Percentiles rank a stretch among this genome's conserved stretches.
These are phyloP conservation scores for Lates japonicus DNA, from an alignment of 2,797 vertebrate species.

Conservation along the genomic window DNA sequence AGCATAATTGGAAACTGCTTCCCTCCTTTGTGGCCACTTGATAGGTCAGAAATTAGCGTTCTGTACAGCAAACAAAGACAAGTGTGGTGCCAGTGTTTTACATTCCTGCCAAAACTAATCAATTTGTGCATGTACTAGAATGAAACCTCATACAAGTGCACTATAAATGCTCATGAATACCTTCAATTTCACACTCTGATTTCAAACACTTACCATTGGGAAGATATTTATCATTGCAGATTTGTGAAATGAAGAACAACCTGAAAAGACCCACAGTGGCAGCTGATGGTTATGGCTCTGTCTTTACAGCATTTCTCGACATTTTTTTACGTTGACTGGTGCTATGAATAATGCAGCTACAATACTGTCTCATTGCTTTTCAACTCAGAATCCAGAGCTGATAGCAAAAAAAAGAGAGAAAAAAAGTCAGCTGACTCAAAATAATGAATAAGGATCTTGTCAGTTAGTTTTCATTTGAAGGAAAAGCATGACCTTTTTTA, in stretches of 20 bases:
- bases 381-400: conserved; percentile 35
- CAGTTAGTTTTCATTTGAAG: conserved; percentile 55
- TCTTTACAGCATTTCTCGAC: conserved; percentile 22
- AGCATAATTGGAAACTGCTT: conserved; percentile 75
- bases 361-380: conserved; percentile 41
- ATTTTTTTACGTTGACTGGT: conserved; percentile 30
- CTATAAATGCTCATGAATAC: conserved; percentile 22
- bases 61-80: conserved; percentile 55
- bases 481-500: conserved; percentile 68
- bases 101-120: conserved; percentile 45
- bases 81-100: conserved; percentile 36
- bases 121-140: conserved; percentile 16
- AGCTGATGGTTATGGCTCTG: conserved; percentile 1
- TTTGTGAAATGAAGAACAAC: conserved; percentile 21
- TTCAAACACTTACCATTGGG: neutral
- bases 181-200: conserved; percentile 25
- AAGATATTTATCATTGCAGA: conserved; percentile 30
- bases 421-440: conserved; percentile 43
- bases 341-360: conserved; percentile 55
- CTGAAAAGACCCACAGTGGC: conserved; percentile 10
- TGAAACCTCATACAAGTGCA: conserved; percentile 2
- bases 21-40: conserved; percentile 65
- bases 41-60: conserved; percentile 72
- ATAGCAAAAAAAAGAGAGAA: conserved; percentile 50
- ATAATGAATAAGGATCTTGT: conserved; percentile 60